phyloP scores from a whole-genome alignment of 2,888 invertebrate genomes.

The Tenodera sinensis region DNA sequence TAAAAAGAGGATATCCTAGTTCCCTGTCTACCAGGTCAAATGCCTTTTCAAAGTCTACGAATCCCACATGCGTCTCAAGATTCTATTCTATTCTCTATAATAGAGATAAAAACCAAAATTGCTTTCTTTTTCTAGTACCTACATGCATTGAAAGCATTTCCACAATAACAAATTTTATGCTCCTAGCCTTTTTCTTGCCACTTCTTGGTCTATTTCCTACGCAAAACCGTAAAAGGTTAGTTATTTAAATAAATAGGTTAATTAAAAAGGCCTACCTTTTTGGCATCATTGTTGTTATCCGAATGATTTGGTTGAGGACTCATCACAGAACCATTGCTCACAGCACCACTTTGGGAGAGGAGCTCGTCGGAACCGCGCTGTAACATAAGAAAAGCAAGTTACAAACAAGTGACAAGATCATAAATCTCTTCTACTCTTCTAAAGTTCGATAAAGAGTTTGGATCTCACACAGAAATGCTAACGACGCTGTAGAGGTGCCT shows the following conservation, averaged over 20 bases:
- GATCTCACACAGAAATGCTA: background rate
- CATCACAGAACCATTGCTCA: slow-evolving; percentile 74
- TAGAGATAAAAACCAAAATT: too few relatives aligned
- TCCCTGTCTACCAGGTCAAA: too few relatives aligned
- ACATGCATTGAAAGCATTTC: background rate
- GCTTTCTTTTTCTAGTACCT: too few relatives aligned
- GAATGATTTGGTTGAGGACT: slow-evolving; percentile 75
- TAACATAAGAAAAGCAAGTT: slow-evolving; percentile 41
- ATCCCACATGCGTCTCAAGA: too few relatives aligned
- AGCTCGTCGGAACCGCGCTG: slow-evolving; percentile 98
- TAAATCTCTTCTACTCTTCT: background rate
- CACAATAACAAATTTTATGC: background rate
- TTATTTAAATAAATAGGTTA: slow-evolving; percentile 12
- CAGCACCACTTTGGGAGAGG: slow-evolving; percentile 85
- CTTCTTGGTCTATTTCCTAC: too few relatives aligned
- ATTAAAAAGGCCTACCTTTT: slow-evolving; percentile 68
- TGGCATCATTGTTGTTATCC: slow-evolving; percentile 94
- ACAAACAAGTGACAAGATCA: background rate
- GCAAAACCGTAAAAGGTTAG: too few relatives aligned
- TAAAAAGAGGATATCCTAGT: too few relatives aligned
- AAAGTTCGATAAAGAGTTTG: background rate
- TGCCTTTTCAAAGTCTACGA: too few relatives aligned
- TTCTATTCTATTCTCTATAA: too few relatives aligned
- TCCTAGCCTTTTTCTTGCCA: too few relatives aligned
- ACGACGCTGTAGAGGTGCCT: background rate